A percentile compares a stretch with the other conserved stretches of the same genome.
Conservation (phyloP, 1,140 invertebrate species). For the Triops cancriformis region DNA sequence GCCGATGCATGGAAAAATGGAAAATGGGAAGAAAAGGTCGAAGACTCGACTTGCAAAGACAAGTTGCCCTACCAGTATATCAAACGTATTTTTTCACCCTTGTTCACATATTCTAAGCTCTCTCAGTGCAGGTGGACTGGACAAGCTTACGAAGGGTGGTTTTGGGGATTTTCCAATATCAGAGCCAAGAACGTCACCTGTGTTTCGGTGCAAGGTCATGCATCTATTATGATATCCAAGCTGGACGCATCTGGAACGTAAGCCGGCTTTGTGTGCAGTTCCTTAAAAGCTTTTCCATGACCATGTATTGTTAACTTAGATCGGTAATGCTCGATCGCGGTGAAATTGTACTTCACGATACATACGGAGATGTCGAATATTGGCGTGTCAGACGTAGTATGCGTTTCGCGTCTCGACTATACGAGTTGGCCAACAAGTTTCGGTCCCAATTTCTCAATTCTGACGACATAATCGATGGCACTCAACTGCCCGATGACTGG, state of each 20-base stretch:
- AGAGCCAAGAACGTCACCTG: conserved; percentile 58
- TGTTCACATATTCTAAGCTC: neutral
- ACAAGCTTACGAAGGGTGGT: conserved; percentile 41
- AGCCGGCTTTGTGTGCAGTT: neutral
- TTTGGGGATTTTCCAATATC: conserved; percentile 57
- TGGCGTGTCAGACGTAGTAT: conserved; percentile 85
- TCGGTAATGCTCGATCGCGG: conserved; percentile 73
- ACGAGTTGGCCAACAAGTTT: conserved; percentile 60
- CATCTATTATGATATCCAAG: conserved; percentile 48
- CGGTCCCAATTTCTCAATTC: conserved; percentile 59
- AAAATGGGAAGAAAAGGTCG: conserved; percentile 73
- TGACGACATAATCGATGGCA: conserved; percentile 52
- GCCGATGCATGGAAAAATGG: conserved; percentile 71
- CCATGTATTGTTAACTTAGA: conserved; percentile 38
- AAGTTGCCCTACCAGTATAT: conserved; percentile 33
- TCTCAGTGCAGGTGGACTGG: conserved; percentile 32
- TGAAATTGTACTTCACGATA: conserved; percentile 79
- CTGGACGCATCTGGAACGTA: neutral
- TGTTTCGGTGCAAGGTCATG: conserved; percentile 73
- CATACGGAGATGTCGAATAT: conserved; percentile 69
- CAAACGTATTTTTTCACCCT: neutral
- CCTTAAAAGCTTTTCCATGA: neutral
- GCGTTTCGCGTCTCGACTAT: conserved; percentile 66
- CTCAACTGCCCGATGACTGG: conserved; percentile 50
- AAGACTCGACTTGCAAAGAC: conserved; percentile 48